A percentile compares a stretch with the other conserved stretches of the same genome.
Evolutionary conservation across 2,797 vertebrate genomes (phyloP).

Genomic region (Pelochelys cantorii): DNA sequence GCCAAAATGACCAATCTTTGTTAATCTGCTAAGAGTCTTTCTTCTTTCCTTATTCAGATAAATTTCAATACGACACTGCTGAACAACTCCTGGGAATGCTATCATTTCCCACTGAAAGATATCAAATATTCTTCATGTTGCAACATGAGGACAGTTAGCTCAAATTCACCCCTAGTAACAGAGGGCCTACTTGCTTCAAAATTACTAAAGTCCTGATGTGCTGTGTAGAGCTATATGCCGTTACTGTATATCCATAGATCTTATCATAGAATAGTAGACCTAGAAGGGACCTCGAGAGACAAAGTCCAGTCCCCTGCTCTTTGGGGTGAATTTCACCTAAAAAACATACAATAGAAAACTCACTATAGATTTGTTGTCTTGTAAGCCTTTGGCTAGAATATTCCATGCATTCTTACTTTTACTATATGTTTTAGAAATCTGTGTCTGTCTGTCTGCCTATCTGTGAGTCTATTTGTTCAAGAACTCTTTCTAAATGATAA

Average conservation of each 20-base stretch:
- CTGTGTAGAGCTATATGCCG: not conserved
- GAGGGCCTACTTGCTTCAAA: not conserved
- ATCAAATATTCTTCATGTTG: not conserved
- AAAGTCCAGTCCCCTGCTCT: too few relatives aligned
- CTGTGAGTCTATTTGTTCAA: too few relatives aligned
- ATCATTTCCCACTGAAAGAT: not conserved
- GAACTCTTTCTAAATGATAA: too few relatives aligned
- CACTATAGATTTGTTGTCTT: fast-evolving
- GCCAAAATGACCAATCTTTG: not conserved
- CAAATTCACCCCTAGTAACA: not conserved
- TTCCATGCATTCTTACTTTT: not conserved
- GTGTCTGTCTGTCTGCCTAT: too few relatives aligned
- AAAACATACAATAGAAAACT: not conserved
- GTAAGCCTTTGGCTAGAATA: not conserved
- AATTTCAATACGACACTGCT: not conserved
- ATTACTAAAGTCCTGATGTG: not conserved
- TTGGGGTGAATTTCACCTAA: not conserved
- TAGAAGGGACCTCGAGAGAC: too few relatives aligned
- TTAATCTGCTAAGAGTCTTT: not conserved
- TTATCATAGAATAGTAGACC: too few relatives aligned
- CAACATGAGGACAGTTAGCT: not conserved
- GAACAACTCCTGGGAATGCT: not conserved
- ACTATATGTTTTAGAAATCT: too few relatives aligned
- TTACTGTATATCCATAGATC: not conserved
- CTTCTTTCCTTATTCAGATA: not conserved